A percentile compares a stretch with the other conserved stretches of the same genome.
phyloP scores from a whole-genome alignment of 2,113 vertebrate genomes.

The Corvus moneduloides region DNA sequence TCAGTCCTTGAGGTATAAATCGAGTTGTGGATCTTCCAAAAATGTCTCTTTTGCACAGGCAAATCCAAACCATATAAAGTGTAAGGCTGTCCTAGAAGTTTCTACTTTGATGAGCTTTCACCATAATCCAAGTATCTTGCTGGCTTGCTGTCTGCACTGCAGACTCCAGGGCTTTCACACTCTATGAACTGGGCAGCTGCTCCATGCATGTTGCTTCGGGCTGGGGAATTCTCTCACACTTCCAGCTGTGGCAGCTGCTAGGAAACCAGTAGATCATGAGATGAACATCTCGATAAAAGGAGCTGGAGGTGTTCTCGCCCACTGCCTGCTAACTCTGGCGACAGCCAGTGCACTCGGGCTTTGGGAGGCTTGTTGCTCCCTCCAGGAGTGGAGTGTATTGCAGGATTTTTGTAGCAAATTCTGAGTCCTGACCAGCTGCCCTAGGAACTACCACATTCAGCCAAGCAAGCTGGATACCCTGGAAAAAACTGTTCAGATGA shows the following conservation, averaged over 20 bases:
- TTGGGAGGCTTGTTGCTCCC: not conserved
- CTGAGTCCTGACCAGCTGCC: not conserved
- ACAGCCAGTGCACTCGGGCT: not conserved
- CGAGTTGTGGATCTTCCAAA: not conserved
- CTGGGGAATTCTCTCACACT: not conserved
- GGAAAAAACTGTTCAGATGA: not conserved
- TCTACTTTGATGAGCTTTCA: not conserved
- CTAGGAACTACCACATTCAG: not conserved
- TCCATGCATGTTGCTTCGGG: not conserved
- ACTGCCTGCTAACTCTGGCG: not conserved
- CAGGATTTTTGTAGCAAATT: not conserved
- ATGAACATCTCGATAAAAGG: not conserved
- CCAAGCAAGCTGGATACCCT: not conserved
- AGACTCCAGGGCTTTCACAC: not conserved
- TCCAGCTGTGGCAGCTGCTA: conserved; percentile 33
- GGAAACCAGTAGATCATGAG: not conserved
- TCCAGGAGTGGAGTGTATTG: not conserved
- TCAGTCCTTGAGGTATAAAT: not conserved
- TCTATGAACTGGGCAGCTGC: not conserved
- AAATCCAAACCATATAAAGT: not conserved
- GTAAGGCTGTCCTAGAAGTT: not conserved
- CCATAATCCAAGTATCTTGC: not conserved
- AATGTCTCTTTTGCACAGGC: not conserved
- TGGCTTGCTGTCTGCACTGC: not conserved
- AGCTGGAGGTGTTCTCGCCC: not conserved